Evolutionary conservation across 2,888 invertebrate genomes (phyloP).

Genomic region (Cerastis leucographa): DNA sequence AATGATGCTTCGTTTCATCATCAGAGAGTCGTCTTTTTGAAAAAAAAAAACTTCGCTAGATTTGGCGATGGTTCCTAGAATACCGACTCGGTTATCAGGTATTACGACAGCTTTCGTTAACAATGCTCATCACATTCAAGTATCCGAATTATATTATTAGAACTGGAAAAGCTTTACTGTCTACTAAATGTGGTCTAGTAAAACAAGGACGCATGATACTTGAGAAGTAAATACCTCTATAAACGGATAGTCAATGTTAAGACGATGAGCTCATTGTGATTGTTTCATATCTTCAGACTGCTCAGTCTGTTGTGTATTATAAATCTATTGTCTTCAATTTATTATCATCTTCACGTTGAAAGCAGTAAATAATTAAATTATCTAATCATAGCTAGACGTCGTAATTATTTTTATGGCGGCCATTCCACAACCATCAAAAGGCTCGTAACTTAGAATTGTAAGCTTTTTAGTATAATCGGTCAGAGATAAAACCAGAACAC

Average conservation of each 20-base stretch:
- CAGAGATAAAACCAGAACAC: conserved; percentile 50
- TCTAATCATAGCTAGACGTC: conserved; percentile 57
- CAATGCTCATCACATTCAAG: not conserved
- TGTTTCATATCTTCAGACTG: conserved; percentile 27
- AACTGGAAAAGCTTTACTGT: not conserved
- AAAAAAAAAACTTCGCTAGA: not conserved
- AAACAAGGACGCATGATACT: conserved; percentile 24
- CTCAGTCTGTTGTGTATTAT: conserved; percentile 47
- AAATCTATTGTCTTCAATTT: conserved; percentile 63
- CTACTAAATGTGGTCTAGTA: not conserved
- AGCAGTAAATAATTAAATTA: conserved; percentile 61
- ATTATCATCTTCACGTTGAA: conserved; percentile 48
- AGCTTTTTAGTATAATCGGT: conserved; percentile 61
- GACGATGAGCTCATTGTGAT: conserved; percentile 49
- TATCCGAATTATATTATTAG: conserved; percentile 1
- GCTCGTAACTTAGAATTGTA: conserved; percentile 55
- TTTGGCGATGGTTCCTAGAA: not conserved
- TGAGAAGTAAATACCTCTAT: conserved; percentile 19
- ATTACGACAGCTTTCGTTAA: not conserved
- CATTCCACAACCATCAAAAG: conserved; percentile 55
- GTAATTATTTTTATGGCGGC: conserved; percentile 61
- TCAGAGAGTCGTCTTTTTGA: not conserved
- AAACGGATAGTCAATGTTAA: conserved; percentile 23
- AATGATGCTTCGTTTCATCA: not conserved
- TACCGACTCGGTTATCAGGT: not conserved